Evolutionary conservation across 2,113 vertebrate species (phyloP), one percentile per base, ranked within the genome.

Genomic region (Malaclemys terrapin): DNA sequence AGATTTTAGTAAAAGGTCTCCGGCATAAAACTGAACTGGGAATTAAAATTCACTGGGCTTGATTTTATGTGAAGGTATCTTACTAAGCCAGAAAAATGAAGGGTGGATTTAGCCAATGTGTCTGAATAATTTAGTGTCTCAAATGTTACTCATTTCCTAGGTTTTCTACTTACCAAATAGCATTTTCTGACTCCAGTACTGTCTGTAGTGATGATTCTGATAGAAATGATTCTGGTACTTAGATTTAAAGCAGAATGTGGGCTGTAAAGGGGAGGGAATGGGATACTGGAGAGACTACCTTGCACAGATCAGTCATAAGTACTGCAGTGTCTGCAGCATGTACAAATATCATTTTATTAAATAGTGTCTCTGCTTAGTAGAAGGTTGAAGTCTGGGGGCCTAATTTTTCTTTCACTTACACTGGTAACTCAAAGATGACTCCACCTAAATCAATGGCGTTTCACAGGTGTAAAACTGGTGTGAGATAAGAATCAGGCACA

Each of bases 371-470:
- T 96, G 85, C 95, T 95, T 95, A 94, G 87, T 85, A 96, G 94
- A 82, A 96, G 94, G 94, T 96, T 96, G 95, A 97, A 96, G 90
- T 84, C 83, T 94, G 62, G 95, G 95, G 94, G 94, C 93, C 89
- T 97, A 75, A 82, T 95, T 96, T 94, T 86, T 81, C 89, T 76
- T 87, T 50, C 81, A 50, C 0, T 93, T 96, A 95, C 89, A 81
- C 88, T 49, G 38, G 45, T 59, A 45, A 79, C 27, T 31, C 54
- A 49, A 42, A 49, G n/a, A 31, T 50, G 8, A 42, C 42, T 56
- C 27, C 17, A 78, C 38, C 20, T 27, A 35, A 38, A 19, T 31
- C 52, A 76, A 29, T 45, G 25, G 89, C 94, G 38, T 92, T 93
- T 96, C 84, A 91, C 56, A 93, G 94, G 89, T 91, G 88, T 79